Evolutionary conservation across 2,888 invertebrate species (phyloP).

Genomic region (Lepidonotus clava): DNA sequence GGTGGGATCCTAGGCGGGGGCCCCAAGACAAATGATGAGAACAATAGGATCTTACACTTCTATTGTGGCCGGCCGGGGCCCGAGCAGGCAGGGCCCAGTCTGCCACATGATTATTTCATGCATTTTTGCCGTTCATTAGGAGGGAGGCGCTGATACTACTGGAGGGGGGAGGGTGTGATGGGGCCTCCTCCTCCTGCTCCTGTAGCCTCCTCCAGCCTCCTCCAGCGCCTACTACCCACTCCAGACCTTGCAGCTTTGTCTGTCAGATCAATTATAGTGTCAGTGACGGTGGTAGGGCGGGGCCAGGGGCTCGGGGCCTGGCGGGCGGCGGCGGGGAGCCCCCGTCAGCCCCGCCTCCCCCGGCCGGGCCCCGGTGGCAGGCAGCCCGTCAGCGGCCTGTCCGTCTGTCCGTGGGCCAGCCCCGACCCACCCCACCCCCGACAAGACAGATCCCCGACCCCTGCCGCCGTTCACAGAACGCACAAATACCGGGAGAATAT

Average conservation of each 20-base stretch:
- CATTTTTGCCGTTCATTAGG: neutral
- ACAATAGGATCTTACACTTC: neutral
- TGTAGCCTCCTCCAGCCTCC: too few relatives aligned
- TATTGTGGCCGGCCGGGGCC: too few relatives aligned
- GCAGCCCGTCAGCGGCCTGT: neutral
- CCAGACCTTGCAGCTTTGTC: too few relatives aligned
- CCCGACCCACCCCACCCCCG: neutral
- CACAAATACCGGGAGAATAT: too few relatives aligned
- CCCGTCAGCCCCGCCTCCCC: neutral
- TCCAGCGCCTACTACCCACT: too few relatives aligned
- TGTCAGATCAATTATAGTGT: slow-evolving; percentile 44
- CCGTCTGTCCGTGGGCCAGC: neutral
- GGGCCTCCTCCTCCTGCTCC: too few relatives aligned
- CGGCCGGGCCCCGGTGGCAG: slow-evolving; percentile 10
- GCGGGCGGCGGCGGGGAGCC: neutral
- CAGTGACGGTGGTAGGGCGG: slow-evolving; percentile 14
- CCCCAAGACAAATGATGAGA: neutral
- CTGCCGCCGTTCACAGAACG: too few relatives aligned
- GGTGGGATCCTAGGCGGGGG: too few relatives aligned
- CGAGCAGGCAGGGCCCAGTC: too few relatives aligned
- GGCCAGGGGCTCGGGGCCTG: neutral
- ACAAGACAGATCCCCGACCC: neutral
- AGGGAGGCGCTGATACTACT: too few relatives aligned
- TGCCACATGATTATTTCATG: neutral
- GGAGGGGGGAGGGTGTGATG: too few relatives aligned